phyloP scores from a whole-genome alignment of 2,113 vertebrate species.

The Sinocyclocheilus grahami region DNA sequence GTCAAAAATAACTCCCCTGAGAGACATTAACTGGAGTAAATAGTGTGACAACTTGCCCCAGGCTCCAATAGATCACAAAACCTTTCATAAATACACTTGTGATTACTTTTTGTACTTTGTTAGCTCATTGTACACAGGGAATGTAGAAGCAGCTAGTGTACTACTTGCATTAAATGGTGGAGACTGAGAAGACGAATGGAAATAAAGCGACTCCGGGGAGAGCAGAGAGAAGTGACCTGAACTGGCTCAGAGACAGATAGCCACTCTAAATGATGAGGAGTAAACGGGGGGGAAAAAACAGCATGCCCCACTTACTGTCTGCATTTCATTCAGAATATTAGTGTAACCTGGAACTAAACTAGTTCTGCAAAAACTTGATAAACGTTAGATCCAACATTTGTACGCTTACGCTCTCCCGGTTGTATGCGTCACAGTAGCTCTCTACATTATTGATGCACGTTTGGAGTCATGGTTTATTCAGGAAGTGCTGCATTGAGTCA shows the following conservation, averaged over 20 bases:
- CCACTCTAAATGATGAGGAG: conserved; percentile 36
- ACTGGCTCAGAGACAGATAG: conserved; percentile 34
- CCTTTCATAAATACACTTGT: not conserved
- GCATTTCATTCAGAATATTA: conserved; percentile 2
- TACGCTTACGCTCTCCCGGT: not conserved
- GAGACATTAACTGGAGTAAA: not conserved
- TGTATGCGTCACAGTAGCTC: conserved; percentile 44
- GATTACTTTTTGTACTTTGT: not conserved
- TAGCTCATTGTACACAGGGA: not conserved
- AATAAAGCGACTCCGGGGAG: conserved; percentile 17
- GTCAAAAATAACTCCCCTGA: not conserved
- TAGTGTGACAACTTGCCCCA: not conserved
- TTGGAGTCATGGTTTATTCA: conserved; percentile 58
- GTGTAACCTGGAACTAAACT: conserved; percentile 36
- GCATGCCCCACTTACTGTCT: conserved; percentile 3
- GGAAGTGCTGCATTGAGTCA: conserved; percentile 22
- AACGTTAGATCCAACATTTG: not conserved
- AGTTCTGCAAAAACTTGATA: conserved; percentile 6
- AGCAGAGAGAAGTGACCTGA: conserved; percentile 13
- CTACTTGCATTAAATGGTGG: conserved; percentile 33
- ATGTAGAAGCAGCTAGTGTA: not conserved
- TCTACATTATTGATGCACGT: conserved; percentile 59
- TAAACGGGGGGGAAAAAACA: not conserved
- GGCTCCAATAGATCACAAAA: not conserved
- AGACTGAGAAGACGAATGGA: conserved; percentile 18